Percentiles rank a stretch among this genome's conserved stretches.
Evolutionary conservation across 2,797 vertebrate genomes (phyloP).

Genomic region (Balearica regulorum): DNA sequence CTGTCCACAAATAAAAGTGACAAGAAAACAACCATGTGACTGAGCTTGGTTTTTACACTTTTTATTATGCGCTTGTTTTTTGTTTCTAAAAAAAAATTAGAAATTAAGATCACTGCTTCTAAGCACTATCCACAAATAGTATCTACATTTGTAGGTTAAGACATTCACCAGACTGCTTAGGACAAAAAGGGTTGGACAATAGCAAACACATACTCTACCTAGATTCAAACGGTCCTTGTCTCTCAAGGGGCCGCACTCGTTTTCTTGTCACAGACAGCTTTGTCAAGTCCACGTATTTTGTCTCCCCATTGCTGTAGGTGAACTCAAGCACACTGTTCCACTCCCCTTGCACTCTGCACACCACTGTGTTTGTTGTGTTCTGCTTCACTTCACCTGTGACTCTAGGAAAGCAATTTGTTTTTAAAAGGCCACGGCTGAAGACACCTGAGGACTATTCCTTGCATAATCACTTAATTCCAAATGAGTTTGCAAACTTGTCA

Average conservation of each 20-base stretch:
- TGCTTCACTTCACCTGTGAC: constrained; percentile 96
- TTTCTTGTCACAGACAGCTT: constrained; percentile 89
- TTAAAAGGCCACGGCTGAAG: not conserved
- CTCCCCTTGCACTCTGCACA: constrained; percentile 94
- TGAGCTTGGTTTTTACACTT: not conserved
- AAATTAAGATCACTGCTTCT: not conserved
- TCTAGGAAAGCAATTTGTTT: constrained; percentile 65
- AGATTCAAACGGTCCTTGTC: constrained; percentile 91
- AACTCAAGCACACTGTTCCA: constrained; percentile 96
- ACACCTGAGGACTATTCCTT: not conserved
- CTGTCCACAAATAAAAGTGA: not conserved
- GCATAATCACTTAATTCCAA: not conserved
- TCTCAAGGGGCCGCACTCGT: constrained; percentile 85
- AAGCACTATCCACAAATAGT: not conserved
- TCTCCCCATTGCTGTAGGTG: constrained; percentile 87
- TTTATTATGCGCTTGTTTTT: not conserved
- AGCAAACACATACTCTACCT: constrained; percentile 75
- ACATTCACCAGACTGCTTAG: not conserved
- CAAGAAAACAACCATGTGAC: not conserved
- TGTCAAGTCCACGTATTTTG: constrained; percentile 84
- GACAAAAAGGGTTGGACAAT: not conserved
- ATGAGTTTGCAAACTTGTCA: not conserved
- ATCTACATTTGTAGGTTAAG: not conserved
- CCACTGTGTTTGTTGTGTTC: constrained; percentile 86
- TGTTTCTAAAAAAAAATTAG: not conserved